These are phyloP conservation scores for Oscheius onirici DNA, from an alignment of 2,888 invertebrate species.

Conservation along the genomic window DNA sequence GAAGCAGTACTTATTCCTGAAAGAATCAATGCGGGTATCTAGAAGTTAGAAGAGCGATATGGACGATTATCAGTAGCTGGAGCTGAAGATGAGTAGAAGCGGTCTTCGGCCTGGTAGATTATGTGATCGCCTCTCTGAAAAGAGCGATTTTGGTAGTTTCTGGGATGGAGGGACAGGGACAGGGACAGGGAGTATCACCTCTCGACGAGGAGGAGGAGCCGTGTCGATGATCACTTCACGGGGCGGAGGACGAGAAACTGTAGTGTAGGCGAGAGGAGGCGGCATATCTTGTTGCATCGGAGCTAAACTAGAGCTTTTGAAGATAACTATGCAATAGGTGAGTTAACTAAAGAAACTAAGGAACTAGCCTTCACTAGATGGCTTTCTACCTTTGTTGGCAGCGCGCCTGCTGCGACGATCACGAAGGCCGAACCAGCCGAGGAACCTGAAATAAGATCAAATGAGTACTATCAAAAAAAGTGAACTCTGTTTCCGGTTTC, in stretches of 20 bases:
- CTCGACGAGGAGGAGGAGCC: conserved; percentile 22
- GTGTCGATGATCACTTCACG: conserved; percentile 29
- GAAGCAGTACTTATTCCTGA: not conserved
- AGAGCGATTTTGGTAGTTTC: not conserved
- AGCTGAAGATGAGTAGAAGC: conserved; percentile 61
- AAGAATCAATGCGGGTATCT: not conserved
- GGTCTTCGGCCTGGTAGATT: conserved; percentile 57
- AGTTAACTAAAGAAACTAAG: not conserved
- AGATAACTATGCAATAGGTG: not conserved
- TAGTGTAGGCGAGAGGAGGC: conserved; percentile 15
- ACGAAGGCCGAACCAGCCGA: conserved; percentile 69
- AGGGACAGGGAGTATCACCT: too few relatives aligned
- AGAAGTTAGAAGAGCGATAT: conserved; percentile 32
- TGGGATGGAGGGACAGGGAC: too few relatives aligned
- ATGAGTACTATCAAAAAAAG: too few relatives aligned
- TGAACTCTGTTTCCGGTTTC: too few relatives aligned
- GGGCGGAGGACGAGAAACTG: conserved; percentile 6
- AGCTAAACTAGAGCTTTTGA: conserved; percentile 18
- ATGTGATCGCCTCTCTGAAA: conserved; percentile 25
- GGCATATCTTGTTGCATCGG: conserved; percentile 3
- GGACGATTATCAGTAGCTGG: conserved; percentile 30
- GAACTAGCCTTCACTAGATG: not conserved
- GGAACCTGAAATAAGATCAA: conserved; percentile 45
- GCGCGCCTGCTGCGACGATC: conserved; percentile 19
- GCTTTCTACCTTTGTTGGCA: conserved; percentile 16